Evolutionary conservation across 2,797 vertebrate species (phyloP), one percentile per base, ranked within the genome.

Genomic region (Notoglanidium macrostoma): DNA sequence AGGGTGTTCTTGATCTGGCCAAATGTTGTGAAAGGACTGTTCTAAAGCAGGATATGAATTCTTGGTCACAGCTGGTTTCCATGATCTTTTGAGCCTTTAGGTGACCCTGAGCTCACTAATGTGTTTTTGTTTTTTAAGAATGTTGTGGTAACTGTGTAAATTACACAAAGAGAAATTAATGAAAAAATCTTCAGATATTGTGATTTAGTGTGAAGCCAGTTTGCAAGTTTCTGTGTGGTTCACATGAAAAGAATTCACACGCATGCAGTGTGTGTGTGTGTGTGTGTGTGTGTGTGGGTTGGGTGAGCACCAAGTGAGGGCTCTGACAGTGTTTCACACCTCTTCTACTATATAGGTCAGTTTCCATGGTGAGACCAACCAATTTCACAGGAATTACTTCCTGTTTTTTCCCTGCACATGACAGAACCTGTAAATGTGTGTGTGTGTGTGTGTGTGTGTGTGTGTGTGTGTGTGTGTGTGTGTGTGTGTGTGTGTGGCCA

Each of bases 301-400:
- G 85, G 5, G 32, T 55, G 77, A n/a, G 79, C 79, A 82, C 54
- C 54, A 63, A 81, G 68, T 83, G 79, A 70, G 79, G 68, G 78
- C 54, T 67, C 78, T 15, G 79, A 74, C 86, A 83, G 61, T 67
- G 63, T 61, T 86, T 83, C 80, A 88, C 85, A 88, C 85, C 73
- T 78, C 70, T 78, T 86, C 40, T 74, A 88, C 88, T 54, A 82
- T 83, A 88, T 88, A 86, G 87, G 80, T 77, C 82, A 79, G 87
- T 88, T 88, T 85, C 87, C 85, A 88, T 86, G 85, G 87, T 83
- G 85, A 88, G 85, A 35, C 51, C 19, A 44, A 88, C 81, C 85
- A 80, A 83, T 88, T 88, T 84, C 67, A 83, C 54, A 83, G 87
- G 85, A 83, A 84, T 86, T 83, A 68, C 87, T 88, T 61, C 51